These are phyloP conservation scores for Pseudachorutes palmiensis DNA, from an alignment of 1,140 invertebrate species.

Conservation along the genomic window DNA sequence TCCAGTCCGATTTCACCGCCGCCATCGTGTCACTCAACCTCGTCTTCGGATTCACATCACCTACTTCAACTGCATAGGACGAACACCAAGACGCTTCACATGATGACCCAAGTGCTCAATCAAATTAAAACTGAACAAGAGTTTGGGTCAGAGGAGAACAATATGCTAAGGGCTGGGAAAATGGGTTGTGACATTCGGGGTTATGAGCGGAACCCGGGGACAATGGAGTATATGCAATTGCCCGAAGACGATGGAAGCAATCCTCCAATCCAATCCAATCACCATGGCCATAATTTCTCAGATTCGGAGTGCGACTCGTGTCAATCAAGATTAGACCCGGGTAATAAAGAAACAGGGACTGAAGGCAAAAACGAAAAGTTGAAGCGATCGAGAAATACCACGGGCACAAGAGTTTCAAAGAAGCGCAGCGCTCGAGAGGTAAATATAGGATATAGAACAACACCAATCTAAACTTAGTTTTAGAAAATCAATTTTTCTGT, in stretches of 20 bases:
- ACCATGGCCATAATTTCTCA: too few relatives aligned
- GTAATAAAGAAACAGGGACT: constrained; percentile 5
- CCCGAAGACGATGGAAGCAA: too few relatives aligned
- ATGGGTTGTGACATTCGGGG: too few relatives aligned
- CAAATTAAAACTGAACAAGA: constrained; percentile 6
- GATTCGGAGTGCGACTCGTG: constrained; percentile 29
- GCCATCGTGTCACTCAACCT: constrained; percentile 1
- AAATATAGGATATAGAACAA: too few relatives aligned
- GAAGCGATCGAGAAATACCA: constrained; percentile 6
- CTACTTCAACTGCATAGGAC: background rate
- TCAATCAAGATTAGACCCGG: constrained; percentile 9
- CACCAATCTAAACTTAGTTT: background rate
- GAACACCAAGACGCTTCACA: background rate
- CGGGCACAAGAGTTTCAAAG: background rate
- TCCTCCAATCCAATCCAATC: too few relatives aligned
- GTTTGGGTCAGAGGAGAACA: background rate
- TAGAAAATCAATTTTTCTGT: background rate
- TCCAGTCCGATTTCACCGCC: constrained; percentile 33
- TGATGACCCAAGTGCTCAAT: background rate
- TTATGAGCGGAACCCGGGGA: too few relatives aligned
- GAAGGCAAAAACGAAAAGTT: constrained; percentile 19
- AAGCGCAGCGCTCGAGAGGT: constrained; percentile 10
- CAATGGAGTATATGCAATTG: too few relatives aligned
- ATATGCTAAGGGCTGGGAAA: too few relatives aligned
- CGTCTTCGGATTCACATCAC: background rate